A percentile compares a stretch with the other conserved stretches of the same genome.
Conservation (phyloP, 2,888 invertebrate genomes). For the Ceriagrion tenellum region DNA sequence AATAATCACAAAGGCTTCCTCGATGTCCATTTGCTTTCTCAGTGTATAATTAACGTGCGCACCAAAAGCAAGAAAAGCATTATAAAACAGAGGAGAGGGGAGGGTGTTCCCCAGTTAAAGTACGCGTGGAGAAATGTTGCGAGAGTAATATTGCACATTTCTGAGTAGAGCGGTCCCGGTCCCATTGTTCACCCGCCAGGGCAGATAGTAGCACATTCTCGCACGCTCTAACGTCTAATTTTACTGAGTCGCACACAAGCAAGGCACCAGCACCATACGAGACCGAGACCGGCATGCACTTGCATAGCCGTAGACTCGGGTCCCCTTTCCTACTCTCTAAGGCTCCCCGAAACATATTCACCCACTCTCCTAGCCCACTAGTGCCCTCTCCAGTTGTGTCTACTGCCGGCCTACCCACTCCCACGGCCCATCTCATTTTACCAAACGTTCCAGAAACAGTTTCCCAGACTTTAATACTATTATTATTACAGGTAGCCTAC, state of each 20-base stretch:
- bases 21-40: background rate
- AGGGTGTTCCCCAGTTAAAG: background rate
- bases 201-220: background rate
- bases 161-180: background rate
- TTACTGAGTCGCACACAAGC: background rate
- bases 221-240: background rate
- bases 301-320: background rate
- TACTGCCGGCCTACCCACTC: background rate
- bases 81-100: background rate
- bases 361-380: background rate
- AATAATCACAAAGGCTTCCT: background rate
- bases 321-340: background rate
- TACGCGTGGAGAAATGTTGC: background rate
- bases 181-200: background rate
- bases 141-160: background rate
- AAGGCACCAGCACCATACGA: too few species aligned
- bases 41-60: background rate
- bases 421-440: background rate
- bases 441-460: background rate
- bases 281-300: background rate
- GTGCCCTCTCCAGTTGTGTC: background rate
- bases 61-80: background rate
- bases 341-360: background rate
- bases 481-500: background rate
- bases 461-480: background rate